phyloP scores from a whole-genome alignment of 2,797 vertebrate genomes.

The Syncerus caffer region DNA sequence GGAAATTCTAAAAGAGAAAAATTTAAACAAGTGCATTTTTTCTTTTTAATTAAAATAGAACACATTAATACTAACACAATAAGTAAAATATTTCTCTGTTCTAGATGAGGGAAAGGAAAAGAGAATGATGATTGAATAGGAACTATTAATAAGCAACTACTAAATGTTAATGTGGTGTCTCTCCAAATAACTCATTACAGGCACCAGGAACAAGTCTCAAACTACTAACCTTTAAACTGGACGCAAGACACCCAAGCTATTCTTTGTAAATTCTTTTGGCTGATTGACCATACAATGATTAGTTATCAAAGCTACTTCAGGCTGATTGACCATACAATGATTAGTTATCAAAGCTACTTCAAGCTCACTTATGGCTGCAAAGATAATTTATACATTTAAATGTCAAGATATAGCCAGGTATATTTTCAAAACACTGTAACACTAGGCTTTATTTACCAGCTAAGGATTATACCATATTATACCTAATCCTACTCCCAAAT shows the following conservation, averaged over 20 bases:
- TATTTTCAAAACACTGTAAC: neutral
- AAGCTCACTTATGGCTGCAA: neutral
- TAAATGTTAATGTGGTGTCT: neutral
- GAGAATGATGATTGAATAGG: neutral
- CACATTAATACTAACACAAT: neutral
- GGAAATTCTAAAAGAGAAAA: neutral
- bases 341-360: neutral
- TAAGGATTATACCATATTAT: neutral
- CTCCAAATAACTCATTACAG: neutral
- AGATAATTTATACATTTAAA: neutral
- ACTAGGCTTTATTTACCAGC: neutral
- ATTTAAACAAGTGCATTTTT: neutral
- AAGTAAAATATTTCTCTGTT: neutral
- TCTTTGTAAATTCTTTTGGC: neutral
- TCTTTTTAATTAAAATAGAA: neutral
- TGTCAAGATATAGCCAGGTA: neutral
- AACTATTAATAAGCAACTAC: neutral
- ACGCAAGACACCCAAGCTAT: neutral
- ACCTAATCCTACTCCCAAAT: neutral
- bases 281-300: neutral
- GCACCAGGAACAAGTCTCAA: neutral
- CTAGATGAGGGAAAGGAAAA: neutral
- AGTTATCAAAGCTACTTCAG: neutral
- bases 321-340: neutral
- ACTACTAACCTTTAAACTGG: neutral